phyloP scores from a whole-genome alignment of 2,113 vertebrate species.

The Xiphophorus couchianus region DNA sequence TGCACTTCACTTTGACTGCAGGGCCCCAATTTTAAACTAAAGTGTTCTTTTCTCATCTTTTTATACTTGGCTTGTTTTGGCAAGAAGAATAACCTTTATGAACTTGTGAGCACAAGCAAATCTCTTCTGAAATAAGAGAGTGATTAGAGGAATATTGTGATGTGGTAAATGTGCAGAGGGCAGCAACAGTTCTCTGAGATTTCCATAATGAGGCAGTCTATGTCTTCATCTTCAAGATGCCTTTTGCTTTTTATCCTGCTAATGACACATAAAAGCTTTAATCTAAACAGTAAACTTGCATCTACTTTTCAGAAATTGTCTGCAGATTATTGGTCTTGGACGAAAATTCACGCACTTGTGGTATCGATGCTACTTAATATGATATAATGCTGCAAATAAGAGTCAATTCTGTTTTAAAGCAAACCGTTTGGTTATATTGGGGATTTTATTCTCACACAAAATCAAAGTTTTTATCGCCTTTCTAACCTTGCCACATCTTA shows the following conservation, averaged over 20 bases:
- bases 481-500: not conserved
- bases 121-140: not conserved
- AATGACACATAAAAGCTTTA: slow-evolving; percentile 18
- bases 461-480: too few species aligned
- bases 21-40: not conserved
- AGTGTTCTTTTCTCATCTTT: not conserved
- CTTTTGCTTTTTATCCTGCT: slow-evolving; percentile 1
- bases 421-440: not conserved
- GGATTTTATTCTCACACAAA: too few species aligned
- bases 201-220: not conserved
- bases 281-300: slow-evolving; percentile 6
- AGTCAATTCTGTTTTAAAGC: not conserved
- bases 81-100: slow-evolving; percentile 4
- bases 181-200: not conserved
- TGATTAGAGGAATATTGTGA: not conserved
- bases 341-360: not conserved
- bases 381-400: too few species aligned
- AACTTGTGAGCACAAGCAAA: not conserved
- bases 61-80: not conserved
- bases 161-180: not conserved
- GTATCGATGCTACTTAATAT: not conserved
- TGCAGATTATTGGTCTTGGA: not conserved
- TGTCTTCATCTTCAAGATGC: slow-evolving; percentile 6
- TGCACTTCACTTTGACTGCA: not conserved
- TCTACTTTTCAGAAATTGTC: not conserved